Percentiles rank a stretch among this genome's conserved stretches.
Evolutionary conservation across 1,140 invertebrate genomes (phyloP).

Genomic region (Calephelis nemesis): DNA sequence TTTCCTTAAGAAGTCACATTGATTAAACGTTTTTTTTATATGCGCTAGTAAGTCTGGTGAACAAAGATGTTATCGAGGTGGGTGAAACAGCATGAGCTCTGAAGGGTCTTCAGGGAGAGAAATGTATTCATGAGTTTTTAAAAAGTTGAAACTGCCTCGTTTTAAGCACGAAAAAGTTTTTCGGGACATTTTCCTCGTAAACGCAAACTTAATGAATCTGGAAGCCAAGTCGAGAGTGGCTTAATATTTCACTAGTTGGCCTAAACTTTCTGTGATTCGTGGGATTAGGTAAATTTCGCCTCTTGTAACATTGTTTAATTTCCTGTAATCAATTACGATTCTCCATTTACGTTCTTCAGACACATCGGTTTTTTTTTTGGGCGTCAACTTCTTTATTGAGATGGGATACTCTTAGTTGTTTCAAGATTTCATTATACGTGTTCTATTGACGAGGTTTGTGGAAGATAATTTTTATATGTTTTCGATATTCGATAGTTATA

Average conservation of each 20-base stretch:
- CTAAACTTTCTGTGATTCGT: neutral
- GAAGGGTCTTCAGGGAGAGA: neutral
- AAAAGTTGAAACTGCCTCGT: neutral
- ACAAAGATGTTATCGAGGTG: neutral
- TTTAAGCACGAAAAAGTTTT: neutral
- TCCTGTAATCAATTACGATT: conserved; percentile 9
- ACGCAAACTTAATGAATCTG: neutral
- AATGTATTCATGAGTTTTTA: neutral
- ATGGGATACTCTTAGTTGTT: conserved; percentile 22
- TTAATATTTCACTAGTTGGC: conserved; percentile 4
- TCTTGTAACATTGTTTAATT: neutral
- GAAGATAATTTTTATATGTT: neutral
- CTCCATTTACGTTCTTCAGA: conserved; percentile 1
- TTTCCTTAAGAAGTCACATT: conserved; percentile 47
- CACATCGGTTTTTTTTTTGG: neutral
- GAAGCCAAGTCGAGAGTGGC: neutral
- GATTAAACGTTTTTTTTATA: conserved; percentile 20
- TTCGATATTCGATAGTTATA: conserved; percentile 1
- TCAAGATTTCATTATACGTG: conserved; percentile 14
- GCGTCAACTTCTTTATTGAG: conserved; percentile 20
- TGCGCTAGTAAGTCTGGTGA: neutral
- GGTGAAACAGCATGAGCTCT: neutral
- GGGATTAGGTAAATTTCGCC: conserved; percentile 1
- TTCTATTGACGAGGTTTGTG: neutral
- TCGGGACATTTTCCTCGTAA: neutral